Percentiles rank a stretch among this genome's conserved stretches.
Conservation (phyloP, 1,140 invertebrate species). For the Theocolax elegans region DNA sequence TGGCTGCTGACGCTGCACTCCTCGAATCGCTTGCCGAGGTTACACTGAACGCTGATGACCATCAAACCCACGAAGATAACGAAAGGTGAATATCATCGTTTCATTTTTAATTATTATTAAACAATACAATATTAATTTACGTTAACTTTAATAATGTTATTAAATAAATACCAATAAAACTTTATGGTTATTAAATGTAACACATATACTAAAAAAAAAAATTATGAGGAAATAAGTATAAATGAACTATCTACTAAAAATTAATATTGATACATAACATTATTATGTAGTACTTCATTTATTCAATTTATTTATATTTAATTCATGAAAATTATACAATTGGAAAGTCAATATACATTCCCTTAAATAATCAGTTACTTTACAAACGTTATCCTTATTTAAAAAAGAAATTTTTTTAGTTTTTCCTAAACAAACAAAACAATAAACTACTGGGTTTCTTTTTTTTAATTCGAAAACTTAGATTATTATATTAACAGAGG, state of each 20-base stretch:
- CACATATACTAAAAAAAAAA: too few species aligned
- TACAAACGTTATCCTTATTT: conserved; percentile 13
- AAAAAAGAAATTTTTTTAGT: conserved; percentile 6
- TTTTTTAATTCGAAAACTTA: conserved; percentile 6
- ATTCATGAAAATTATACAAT: conserved; percentile 23
- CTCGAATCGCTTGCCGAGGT: conserved; percentile 66
- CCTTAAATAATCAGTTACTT: conserved; percentile 18
- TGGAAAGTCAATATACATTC: conserved; percentile 29
- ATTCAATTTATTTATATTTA: conserved; percentile 14
- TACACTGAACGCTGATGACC: conserved; percentile 62
- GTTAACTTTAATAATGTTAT: too few species aligned
- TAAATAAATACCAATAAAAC: too few species aligned
- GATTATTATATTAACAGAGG: conserved; percentile 14
- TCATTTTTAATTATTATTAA: not conserved
- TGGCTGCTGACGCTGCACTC: conserved; percentile 59
- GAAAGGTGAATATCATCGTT: conserved; percentile 68
- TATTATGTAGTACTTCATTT: conserved; percentile 1
- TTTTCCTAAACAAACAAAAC: not conserved
- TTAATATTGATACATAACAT: not conserved
- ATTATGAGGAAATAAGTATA: not conserved
- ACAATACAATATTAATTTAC: not conserved
- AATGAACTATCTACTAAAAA: not conserved
- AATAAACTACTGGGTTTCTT: not conserved
- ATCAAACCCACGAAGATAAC: conserved; percentile 71
- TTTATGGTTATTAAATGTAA: too few species aligned